Percentiles rank a stretch among this genome's conserved stretches.
These are phyloP conservation scores for Meriones unguiculatus DNA, from an alignment of 2,113 vertebrate genomes.

Conservation along the genomic window DNA sequence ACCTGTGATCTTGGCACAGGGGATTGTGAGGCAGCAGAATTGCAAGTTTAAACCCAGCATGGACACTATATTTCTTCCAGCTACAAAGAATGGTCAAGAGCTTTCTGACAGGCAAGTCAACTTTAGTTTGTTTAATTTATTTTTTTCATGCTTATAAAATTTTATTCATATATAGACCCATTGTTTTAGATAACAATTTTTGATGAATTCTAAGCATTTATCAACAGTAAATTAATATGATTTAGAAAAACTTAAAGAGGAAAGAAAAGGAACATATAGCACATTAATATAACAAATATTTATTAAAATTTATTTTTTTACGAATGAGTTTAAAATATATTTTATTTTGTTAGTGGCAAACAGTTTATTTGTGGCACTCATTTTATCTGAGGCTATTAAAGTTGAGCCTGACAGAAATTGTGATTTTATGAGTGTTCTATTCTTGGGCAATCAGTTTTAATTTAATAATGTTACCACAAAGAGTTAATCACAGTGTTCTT, in stretches of 20 bases:
- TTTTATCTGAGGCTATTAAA: conserved; percentile 42
- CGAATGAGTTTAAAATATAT: not conserved
- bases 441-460: conserved; percentile 36
- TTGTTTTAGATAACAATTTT: conserved; percentile 19
- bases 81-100: not conserved
- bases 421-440: conserved; percentile 2
- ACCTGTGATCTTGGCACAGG: not conserved
- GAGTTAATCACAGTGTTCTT: not conserved
- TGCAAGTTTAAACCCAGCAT: not conserved
- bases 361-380: not conserved
- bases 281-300: not conserved
- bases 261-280: not conserved
- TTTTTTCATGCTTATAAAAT: conserved; percentile 51
- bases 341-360: not conserved
- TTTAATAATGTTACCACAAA: conserved; percentile 27
- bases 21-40: not conserved
- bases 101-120: not conserved
- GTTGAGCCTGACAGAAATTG: not conserved
- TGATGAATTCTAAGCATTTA: conserved; percentile 44
- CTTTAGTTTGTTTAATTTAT: not conserved
- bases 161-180: not conserved
- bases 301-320: conserved; percentile 27
- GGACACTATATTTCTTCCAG: not conserved
- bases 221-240: conserved; percentile 21
- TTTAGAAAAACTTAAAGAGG: conserved; percentile 21